Evolutionary conservation across 2,113 vertebrate species (phyloP).

Genomic region (Apodemus sylvaticus): DNA sequence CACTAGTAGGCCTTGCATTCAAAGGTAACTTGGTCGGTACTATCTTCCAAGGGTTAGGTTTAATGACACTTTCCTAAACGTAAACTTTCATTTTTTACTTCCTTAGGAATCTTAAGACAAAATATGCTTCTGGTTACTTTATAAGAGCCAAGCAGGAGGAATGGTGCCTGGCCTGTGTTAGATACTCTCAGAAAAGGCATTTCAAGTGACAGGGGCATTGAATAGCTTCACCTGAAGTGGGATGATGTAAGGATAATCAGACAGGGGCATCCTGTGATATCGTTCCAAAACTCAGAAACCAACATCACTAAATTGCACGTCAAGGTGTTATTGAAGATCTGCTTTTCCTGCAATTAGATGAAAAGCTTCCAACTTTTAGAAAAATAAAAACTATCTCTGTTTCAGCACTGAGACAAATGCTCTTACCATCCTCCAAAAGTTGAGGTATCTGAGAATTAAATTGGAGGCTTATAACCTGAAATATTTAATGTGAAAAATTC

Average conservation of each 20-base stretch:
- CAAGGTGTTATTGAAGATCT: background rate
- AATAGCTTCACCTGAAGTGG: background rate
- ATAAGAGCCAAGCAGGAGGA: background rate
- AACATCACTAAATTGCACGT: background rate
- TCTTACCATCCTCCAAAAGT: background rate
- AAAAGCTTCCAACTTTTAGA: background rate
- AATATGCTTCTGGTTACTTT: background rate
- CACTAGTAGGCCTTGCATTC: background rate
- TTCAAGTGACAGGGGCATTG: background rate
- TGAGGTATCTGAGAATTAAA: background rate
- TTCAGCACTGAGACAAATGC: background rate
- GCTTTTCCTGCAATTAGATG: background rate
- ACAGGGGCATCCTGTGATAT: too few relatives aligned
- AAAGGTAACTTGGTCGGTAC: too few relatives aligned
- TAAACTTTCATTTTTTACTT: background rate
- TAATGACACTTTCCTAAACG: background rate
- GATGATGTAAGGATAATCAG: fast-evolving
- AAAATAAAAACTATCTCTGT: background rate
- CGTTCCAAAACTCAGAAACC: background rate
- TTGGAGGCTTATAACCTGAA: background rate
- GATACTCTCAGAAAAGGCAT: background rate
- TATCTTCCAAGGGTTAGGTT: background rate
- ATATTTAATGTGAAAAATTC: background rate
- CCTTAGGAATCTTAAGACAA: background rate
- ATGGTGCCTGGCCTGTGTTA: background rate